phyloP scores from a whole-genome alignment of 2,888 invertebrate genomes.

The Priocnemis perturbator region DNA sequence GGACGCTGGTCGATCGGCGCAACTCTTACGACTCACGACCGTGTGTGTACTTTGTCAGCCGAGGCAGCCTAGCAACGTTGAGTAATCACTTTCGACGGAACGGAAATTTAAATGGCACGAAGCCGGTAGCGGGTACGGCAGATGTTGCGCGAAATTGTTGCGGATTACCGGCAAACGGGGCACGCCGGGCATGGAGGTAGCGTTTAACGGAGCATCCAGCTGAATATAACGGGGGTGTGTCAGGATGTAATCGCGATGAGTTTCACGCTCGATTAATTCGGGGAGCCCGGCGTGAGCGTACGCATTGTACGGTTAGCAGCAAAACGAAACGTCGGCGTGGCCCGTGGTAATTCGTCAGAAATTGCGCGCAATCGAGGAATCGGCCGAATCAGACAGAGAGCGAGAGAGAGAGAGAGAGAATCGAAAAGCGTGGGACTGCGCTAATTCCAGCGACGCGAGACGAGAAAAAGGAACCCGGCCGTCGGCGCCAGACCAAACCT shows the following conservation, averaged over 20 bases:
- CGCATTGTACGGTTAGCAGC: constrained; percentile 11
- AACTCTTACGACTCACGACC: too few relatives aligned
- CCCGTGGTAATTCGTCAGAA: neutral
- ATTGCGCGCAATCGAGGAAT: neutral
- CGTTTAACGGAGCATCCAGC: constrained; percentile 2
- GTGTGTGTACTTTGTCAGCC: too few relatives aligned
- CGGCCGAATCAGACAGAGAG: neutral
- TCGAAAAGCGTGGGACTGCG: neutral
- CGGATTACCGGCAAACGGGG: neutral
- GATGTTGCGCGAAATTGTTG: constrained; percentile 2
- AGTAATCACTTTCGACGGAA: too few relatives aligned
- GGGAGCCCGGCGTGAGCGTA: constrained; percentile 8
- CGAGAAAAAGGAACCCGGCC: neutral
- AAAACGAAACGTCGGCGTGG: constrained; percentile 12
- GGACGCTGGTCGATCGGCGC: too few relatives aligned
- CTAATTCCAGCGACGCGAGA: too few relatives aligned
- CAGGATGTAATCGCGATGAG: constrained; percentile 30
- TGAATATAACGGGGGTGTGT: constrained; percentile 16
- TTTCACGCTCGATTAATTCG: constrained; percentile 28
- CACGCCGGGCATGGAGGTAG: neutral
- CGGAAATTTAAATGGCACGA: too few relatives aligned
- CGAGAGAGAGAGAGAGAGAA: neutral
- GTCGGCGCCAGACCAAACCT: neutral
- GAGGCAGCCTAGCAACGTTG: too few relatives aligned
- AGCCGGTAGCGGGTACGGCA: neutral